phyloP scores from a whole-genome alignment of 2,113 vertebrate genomes.

The Aplodontia rufa region DNA sequence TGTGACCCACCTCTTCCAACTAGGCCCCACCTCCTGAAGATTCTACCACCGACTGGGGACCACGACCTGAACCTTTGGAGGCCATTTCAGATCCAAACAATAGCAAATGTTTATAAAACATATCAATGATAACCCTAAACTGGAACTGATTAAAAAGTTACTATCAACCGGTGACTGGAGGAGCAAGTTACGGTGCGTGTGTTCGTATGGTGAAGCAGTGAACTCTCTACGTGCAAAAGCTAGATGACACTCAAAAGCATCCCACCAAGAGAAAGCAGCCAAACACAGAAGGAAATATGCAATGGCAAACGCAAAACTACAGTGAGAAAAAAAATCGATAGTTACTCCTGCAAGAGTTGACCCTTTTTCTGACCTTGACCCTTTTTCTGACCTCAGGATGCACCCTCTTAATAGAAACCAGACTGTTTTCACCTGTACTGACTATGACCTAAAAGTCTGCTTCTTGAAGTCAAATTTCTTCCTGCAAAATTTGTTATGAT shows the following conservation, averaged over 20 bases:
- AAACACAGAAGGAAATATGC: neutral
- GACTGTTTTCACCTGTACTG: neutral
- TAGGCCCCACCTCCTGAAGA: neutral
- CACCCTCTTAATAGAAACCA: neutral
- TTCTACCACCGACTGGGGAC: neutral
- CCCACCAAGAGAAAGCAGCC: neutral
- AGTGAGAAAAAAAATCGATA: neutral
- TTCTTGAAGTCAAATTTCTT: neutral
- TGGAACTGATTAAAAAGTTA: neutral
- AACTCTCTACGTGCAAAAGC: neutral
- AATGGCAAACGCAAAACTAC: neutral
- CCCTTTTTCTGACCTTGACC: neutral
- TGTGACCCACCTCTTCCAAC: neutral
- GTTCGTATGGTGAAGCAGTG: neutral
- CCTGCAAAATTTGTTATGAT: neutral
- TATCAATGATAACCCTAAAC: neutral
- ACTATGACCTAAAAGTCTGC: neutral
- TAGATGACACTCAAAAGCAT: neutral
- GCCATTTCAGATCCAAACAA: neutral
- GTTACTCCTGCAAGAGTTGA: neutral
- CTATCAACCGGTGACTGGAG: neutral
- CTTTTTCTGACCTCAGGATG: neutral
- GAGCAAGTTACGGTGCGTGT: neutral
- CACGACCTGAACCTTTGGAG: neutral
- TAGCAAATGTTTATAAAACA: neutral